Conservation (phyloP, 2,797 vertebrate species). For the Leucoraja ocellata region DNA sequence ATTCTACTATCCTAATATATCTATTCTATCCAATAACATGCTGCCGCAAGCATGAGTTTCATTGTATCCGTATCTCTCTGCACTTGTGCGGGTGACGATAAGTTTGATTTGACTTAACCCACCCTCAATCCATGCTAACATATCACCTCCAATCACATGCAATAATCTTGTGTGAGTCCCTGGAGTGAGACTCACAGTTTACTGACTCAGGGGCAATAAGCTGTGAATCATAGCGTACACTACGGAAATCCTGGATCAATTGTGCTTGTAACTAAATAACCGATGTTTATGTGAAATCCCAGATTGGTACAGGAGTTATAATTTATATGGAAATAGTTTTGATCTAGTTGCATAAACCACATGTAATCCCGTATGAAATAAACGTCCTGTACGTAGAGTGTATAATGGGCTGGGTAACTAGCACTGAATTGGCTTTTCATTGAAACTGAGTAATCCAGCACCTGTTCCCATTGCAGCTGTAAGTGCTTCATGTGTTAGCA, state of each 20-base stretch:
- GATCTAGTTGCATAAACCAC: background rate
- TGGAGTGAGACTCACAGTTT: background rate
- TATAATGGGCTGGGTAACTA: background rate
- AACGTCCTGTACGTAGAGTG: background rate
- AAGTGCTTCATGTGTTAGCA: background rate
- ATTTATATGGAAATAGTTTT: background rate
- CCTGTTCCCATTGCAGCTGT: slow-evolving; percentile 35
- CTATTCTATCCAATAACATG: background rate
- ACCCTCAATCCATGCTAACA: background rate
- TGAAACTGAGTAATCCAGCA: slow-evolving; percentile 33
- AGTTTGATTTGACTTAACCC: too few relatives aligned
- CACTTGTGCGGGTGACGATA: too few relatives aligned
- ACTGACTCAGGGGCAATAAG: background rate
- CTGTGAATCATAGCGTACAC: background rate
- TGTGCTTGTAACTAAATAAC: background rate
- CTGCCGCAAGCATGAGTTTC: too few relatives aligned
- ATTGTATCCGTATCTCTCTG: too few relatives aligned
- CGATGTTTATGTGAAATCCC: background rate
- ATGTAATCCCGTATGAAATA: background rate
- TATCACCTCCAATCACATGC: too few relatives aligned
- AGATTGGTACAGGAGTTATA: background rate
- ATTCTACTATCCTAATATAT: background rate
- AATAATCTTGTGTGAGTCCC: background rate
- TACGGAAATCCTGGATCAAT: background rate
- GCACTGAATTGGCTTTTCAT: background rate